Conservation (phyloP, 1,140 invertebrate species). For the Lepidurus arcticus region DNA sequence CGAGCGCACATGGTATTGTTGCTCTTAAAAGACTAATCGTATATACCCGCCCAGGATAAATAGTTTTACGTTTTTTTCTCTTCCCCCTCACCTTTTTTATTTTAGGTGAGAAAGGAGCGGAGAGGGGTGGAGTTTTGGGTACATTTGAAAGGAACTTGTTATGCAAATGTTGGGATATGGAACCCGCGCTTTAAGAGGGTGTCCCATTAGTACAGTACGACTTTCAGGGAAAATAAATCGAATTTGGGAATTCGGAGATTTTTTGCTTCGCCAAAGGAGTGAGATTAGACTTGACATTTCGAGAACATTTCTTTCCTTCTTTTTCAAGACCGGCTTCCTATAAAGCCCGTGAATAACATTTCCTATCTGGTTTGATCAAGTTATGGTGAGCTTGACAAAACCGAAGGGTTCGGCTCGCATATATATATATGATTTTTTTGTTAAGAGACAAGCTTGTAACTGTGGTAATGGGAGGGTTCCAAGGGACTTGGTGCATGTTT, state of each 20-base stretch:
- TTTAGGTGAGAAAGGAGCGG: neutral
- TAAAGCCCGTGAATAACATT: neutral
- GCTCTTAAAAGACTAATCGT: neutral
- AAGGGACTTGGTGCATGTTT: neutral
- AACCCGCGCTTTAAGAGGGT: neutral
- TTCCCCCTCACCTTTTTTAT: neutral
- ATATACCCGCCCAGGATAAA: neutral
- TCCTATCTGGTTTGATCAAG: neutral
- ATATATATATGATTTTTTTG: neutral
- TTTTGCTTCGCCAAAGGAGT: slow-evolving; percentile 2
- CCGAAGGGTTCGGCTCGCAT: neutral
- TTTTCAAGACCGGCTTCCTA: neutral
- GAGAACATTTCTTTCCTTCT: neutral
- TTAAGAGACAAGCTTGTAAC: neutral
- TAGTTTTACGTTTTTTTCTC: neutral
- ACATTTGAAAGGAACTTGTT: slow-evolving; percentile 15
- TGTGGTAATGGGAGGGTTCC: neutral
- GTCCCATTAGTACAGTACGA: slow-evolving; percentile 17
- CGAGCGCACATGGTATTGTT: neutral
- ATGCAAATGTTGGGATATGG: slow-evolving; percentile 6
- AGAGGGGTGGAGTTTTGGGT: neutral
- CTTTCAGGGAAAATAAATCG: neutral
- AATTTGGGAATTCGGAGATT: neutral
- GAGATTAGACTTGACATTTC: neutral
- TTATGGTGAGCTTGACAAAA: slow-evolving; percentile 8